Base-by-base conservation (phyloP, 2,797 vertebrate species). In the Syngnathus acus region DNA sequence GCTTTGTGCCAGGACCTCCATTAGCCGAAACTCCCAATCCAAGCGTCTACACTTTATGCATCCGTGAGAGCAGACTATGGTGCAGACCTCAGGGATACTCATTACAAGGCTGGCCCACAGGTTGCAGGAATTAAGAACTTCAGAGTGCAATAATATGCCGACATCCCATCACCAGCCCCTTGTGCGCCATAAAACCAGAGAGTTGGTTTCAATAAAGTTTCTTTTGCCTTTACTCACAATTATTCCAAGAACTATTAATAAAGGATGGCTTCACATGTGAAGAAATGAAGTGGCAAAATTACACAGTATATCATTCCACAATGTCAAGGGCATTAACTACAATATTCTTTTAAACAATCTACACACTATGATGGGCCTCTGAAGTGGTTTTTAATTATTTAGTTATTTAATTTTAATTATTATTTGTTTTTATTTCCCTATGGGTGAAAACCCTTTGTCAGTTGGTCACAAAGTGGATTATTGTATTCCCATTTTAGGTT, bases 1-100 rank as follows among this genome's bases (percentile, higher is more conserved):
- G 55, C 73, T 62, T 68, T 60, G 32, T 76, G 81, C 78, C 83
- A 83, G 75, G 69, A 72, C 72, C 74, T 81, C 72, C 77, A 81
- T 68, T 76, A 77, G 71, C 72, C 50, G 65, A 54, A 64, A 66
- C 64, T 62, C 60, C 62, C 43, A 48, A 60, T 69, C 65, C 65
- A 71, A 66, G 17, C 70, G 80, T 74, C 68, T 42, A 53, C 47
- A 55, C 65, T 75, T 68, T 63, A 72, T 48, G 38, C 64, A 65
- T 68, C 59, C 70, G 68, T 62, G 60, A 71, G 65, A 16, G 1
- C 67, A 68, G 67, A 65, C 71, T 70, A 55, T 11, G 64, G 55
- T 78, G 72, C 80, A 76, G 57, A 60, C 74, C 72, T 66, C 6
- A 9, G 65, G 76, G 81, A 81, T 69, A 71, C 66, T 82, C 73